Evolutionary conservation across 92 coral and sea anemone species (phyloP).

Genomic region (Epizoanthus rinbou): DNA sequence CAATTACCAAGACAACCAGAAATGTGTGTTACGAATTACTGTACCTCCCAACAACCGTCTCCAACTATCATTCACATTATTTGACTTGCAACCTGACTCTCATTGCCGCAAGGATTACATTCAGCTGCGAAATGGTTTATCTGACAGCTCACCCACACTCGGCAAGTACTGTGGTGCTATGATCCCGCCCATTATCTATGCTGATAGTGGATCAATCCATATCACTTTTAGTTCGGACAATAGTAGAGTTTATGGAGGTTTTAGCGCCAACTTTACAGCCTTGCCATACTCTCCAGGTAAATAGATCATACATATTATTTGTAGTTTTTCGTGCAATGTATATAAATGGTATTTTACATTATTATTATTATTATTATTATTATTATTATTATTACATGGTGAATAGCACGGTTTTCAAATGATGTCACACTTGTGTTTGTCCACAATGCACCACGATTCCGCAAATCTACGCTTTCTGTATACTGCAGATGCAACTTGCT

Average conservation of each 20-base stretch:
- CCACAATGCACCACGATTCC: too few relatives aligned
- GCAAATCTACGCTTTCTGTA: too few relatives aligned
- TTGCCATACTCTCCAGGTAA: too few relatives aligned
- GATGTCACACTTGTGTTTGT: too few relatives aligned
- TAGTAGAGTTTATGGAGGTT: background rate
- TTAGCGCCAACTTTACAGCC: background rate
- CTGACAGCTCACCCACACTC: conserved; percentile 6
- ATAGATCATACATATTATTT: too few relatives aligned
- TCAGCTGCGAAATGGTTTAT: conserved; percentile 38
- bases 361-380: too few relatives aligned
- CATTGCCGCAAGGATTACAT: conserved; percentile 46
- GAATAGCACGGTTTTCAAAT: too few relatives aligned
- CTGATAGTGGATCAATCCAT: conserved; percentile 3
- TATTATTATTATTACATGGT: too few relatives aligned
- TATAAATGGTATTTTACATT: too few relatives aligned
- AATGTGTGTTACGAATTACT: conserved; percentile 37
- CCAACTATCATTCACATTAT: conserved; percentile 31
- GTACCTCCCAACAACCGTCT: conserved; percentile 22
- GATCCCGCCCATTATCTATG: background rate
- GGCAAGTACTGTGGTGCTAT: conserved; percentile 43
- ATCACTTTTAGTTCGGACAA: background rate
- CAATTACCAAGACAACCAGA: conserved; percentile 40
- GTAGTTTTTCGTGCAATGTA: too few relatives aligned
- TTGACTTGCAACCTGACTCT: conserved; percentile 36
- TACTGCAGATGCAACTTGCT: too few relatives aligned